These are phyloP conservation scores for Trinectes maculatus DNA, from an alignment of 2,113 vertebrate species.

Conservation along the genomic window DNA sequence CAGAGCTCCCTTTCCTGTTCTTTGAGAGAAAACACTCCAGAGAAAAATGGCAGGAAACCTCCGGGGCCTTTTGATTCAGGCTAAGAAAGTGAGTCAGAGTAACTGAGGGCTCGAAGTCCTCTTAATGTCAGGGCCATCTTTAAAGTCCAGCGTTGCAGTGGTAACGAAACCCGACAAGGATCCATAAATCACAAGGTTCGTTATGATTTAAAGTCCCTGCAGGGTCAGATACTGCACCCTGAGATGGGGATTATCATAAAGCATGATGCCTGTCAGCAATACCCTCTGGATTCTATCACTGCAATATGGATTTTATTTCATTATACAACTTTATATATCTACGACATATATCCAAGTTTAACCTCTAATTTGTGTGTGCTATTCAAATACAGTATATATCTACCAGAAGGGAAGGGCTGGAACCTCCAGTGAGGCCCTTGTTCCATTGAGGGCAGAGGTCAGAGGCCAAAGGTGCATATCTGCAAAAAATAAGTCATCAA, in stretches of 20 bases:
- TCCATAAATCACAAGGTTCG: not conserved
- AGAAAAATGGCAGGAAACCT: slow-evolving; percentile 80
- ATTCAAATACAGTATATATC: not conserved
- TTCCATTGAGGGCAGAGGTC: not conserved
- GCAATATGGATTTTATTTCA: not conserved
- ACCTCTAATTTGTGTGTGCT: not conserved
- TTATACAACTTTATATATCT: not conserved
- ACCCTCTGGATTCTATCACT: not conserved
- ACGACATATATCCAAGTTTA: no score
- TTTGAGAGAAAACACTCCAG: slow-evolving; percentile 73
- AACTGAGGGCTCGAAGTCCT: slow-evolving; percentile 35
- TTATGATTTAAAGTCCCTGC: not conserved
- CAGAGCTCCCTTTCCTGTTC: slow-evolving; percentile 68
- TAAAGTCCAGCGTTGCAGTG: not conserved
- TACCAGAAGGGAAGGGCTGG: slow-evolving; percentile 25
- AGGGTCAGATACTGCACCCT: not conserved
- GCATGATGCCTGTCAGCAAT: not conserved
- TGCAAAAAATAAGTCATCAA: not conserved
- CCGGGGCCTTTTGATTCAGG: slow-evolving; percentile 75
- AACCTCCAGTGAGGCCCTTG: not conserved
- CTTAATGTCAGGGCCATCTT: slow-evolving; percentile 24
- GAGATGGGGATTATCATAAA: not conserved
- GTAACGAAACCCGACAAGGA: not conserved
- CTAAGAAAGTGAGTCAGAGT: slow-evolving; percentile 62
- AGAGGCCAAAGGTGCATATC: not conserved